phyloP scores from a whole-genome alignment of 2,888 invertebrate genomes.

The Campoplex nolae region DNA sequence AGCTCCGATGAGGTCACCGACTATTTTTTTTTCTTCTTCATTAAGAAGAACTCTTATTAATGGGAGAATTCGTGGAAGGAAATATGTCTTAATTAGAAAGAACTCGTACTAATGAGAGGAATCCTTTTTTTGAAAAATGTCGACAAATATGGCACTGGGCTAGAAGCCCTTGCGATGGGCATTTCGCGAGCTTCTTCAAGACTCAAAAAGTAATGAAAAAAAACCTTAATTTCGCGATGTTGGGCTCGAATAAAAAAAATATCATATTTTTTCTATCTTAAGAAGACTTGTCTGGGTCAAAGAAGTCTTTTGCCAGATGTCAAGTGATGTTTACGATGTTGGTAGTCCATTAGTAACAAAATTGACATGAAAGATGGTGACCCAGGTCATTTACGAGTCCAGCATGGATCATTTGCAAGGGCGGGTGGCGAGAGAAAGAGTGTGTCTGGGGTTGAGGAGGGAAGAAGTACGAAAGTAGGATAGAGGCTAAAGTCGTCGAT shows the following conservation, averaged over 20 bases:
- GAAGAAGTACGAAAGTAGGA: conserved; percentile 46
- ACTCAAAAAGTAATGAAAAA: neutral
- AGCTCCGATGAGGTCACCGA: conserved; percentile 11
- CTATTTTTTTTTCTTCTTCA: conserved; percentile 9
- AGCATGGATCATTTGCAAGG: conserved; percentile 34
- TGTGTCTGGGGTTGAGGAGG: conserved; percentile 36
- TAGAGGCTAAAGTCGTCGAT: conserved; percentile 36
- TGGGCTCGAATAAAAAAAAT: neutral
- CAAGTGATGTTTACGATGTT: conserved; percentile 10
- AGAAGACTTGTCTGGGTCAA: neutral
- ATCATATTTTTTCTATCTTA: neutral
- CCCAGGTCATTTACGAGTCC: conserved; percentile 67
- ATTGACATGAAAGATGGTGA: conserved; percentile 9
- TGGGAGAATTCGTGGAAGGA: conserved; percentile 28
- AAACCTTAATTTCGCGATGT: neutral
- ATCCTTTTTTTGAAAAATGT: neutral
- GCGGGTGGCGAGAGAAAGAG: conserved; percentile 20
- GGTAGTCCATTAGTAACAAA: conserved; percentile 27
- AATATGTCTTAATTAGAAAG: neutral
- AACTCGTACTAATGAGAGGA: neutral
- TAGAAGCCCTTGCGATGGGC: neutral
- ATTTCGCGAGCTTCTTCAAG: neutral
- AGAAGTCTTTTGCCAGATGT: neutral
- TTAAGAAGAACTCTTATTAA: conserved; percentile 41
- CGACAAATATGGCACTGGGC: neutral